Conservation (phyloP, 2,797 vertebrate species). For the Loris lydekkerianus region DNA sequence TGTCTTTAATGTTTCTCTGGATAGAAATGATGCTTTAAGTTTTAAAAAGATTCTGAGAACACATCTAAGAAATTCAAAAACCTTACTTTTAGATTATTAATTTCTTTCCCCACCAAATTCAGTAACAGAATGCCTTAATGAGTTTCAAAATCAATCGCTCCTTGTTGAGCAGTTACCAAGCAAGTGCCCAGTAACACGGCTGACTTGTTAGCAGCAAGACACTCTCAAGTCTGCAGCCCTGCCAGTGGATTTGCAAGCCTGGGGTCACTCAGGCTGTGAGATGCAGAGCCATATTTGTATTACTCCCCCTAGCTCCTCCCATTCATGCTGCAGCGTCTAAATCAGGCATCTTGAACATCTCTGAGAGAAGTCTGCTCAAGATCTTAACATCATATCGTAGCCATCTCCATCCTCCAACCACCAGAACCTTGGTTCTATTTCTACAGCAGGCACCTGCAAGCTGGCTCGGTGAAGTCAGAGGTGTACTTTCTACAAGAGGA, state of each 20-base stretch:
- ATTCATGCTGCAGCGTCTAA: not conserved
- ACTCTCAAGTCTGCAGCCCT: not conserved
- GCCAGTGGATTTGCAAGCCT: not conserved
- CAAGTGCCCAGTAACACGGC: not conserved
- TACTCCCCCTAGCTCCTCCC: not conserved
- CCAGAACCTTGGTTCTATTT: not conserved
- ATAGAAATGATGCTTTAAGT: not conserved
- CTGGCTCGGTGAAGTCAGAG: not conserved
- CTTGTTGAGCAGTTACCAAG: not conserved
- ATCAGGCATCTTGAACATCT: not conserved
- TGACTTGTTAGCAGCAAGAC: not conserved
- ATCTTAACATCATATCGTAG: not conserved
- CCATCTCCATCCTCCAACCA: not conserved
- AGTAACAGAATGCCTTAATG: slow-evolving; percentile 15
- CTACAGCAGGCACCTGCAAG: not conserved
- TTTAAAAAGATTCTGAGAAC: not conserved
- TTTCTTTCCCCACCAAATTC: slow-evolving; percentile 26
- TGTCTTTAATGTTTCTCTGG: not conserved
- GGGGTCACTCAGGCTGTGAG: not conserved
- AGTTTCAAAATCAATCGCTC: not conserved
- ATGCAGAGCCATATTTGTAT: not conserved
- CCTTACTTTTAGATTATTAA: slow-evolving; percentile 38
- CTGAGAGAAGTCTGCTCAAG: not conserved
- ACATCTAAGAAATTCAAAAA: not conserved
- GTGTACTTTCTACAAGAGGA: not conserved